A percentile compares a stretch with the other conserved stretches of the same genome.
Conservation (phyloP, 2,888 invertebrate species). For the Ormyrus pomaceus region DNA sequence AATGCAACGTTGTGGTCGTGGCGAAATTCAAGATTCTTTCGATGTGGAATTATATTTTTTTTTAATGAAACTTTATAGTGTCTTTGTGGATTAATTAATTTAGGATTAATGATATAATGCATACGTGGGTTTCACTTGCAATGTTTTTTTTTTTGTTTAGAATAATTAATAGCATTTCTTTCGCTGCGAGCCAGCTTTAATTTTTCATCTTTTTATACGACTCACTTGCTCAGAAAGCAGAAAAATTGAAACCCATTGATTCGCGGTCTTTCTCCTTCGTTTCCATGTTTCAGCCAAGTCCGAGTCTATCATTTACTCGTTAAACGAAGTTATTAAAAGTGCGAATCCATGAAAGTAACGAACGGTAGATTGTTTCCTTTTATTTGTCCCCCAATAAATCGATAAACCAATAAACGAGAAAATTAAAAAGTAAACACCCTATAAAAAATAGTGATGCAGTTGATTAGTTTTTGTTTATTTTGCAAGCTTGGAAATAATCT, state of each 20-base stretch:
- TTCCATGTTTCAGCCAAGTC: neutral
- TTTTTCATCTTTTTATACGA: constrained; percentile 26
- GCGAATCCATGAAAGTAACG: constrained; percentile 16
- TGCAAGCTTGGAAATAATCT: too few relatives aligned
- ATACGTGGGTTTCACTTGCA: neutral
- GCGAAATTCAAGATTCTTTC: neutral
- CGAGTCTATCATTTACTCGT: constrained; percentile 7
- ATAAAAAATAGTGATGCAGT: too few relatives aligned
- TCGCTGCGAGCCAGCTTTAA: neutral
- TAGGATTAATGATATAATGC: neutral
- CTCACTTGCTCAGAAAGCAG: constrained; percentile 49
- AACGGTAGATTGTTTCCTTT: constrained; percentile 15
- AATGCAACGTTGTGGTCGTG: neutral
- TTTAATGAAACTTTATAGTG: neutral
- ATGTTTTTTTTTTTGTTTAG: neutral
- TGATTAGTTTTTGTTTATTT: too few relatives aligned
- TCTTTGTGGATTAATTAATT: neutral
- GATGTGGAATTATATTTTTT: neutral
- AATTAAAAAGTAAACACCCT: too few relatives aligned
- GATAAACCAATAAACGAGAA: constrained; percentile 21
- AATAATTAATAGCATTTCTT: constrained; percentile 24
- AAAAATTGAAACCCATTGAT: constrained; percentile 41
- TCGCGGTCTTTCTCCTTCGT: neutral
- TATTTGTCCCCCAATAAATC: constrained; percentile 23
- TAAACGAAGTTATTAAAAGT: neutral